Base-by-base conservation (phyloP, 2,113 vertebrate genomes). In the Chinchilla lanigera region DNA sequence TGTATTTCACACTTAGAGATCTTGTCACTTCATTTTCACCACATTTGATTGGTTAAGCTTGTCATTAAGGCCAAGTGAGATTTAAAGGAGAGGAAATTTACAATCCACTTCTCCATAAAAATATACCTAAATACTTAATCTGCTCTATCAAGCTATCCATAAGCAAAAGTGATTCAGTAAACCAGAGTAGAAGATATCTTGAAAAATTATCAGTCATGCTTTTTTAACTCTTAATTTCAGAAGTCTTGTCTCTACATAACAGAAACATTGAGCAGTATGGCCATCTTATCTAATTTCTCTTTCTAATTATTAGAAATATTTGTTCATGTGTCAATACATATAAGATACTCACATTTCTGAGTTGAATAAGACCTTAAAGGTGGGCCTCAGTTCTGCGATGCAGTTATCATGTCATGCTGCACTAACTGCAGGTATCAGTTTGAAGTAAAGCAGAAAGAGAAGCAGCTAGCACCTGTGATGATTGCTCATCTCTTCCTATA, bases 401-500 rank as follows among this genome's bases (percentile, higher is more conserved):
- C 19, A 58, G 9, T 82, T 86, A 17, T 12, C 28, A 56, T 58
- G 78, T 86, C 52, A 54, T 58, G 44, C 71, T 93, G 28, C 16
- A 41, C n/a, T 56, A 90, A 33, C 26, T 67, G 63, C 9, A 89
- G 44, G 38, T 80, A 47, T 89, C 14, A 41, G 20, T 17, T 81
- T 94, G 86, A 91, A 96, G n/a, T 65, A 88, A 94, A 87, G 52
- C 24, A 30, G 86, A 56, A 54, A 54, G 0, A 69, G 84, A 90
- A 52, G 20, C 33, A 24, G 3, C 9, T 44, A 77, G 54, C 7
- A 5, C 7, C 54, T 86, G 86, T 44, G 35, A 90, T 6, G 47
- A 78, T 17, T 58, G n/a, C 86, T 33, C 14, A 11, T 20, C 71
- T 75, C 78, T 20, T 20, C 3, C 77, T 93, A 5, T 60, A 16